These are phyloP conservation scores for Blera fallax DNA, from an alignment of 2,888 invertebrate species.

Conservation along the genomic window DNA sequence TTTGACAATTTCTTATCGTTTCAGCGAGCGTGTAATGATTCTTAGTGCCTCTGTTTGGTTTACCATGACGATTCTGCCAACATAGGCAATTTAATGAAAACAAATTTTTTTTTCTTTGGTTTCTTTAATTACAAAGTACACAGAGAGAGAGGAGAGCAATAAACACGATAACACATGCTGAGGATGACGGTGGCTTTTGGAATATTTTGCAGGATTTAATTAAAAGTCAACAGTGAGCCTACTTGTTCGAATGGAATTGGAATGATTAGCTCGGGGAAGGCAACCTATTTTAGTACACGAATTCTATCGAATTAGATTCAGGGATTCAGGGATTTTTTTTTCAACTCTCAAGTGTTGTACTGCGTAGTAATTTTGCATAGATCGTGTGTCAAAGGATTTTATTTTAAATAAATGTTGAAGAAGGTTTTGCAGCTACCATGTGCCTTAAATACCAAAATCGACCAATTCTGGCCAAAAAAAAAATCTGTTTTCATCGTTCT, in stretches of 20 bases:
- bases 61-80: constrained; percentile 54
- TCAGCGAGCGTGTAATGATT: constrained; percentile 62
- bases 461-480: too few relatives aligned
- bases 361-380: too few relatives aligned
- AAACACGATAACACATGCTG: constrained; percentile 31
- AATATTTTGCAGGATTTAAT: background rate
- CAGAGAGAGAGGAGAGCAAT: background rate
- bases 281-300: background rate
- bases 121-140: constrained; percentile 16
- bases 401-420: too few relatives aligned
- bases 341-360: too few relatives aligned
- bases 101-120: too few relatives aligned
- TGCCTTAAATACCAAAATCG: too few relatives aligned
- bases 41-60: constrained; percentile 64
- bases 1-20: constrained; percentile 60
- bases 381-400: too few relatives aligned
- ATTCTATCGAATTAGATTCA: too few relatives aligned
- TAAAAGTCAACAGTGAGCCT: background rate
- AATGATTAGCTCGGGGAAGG: background rate
- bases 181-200: background rate
- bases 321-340: too few relatives aligned
- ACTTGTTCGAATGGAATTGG: background rate
- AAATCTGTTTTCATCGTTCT: too few relatives aligned
- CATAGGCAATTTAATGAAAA: constrained; percentile 60
- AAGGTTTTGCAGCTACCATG: too few relatives aligned